Evolutionary conservation across 1,140 invertebrate species (phyloP).

Genomic region (Lithobius niger): DNA sequence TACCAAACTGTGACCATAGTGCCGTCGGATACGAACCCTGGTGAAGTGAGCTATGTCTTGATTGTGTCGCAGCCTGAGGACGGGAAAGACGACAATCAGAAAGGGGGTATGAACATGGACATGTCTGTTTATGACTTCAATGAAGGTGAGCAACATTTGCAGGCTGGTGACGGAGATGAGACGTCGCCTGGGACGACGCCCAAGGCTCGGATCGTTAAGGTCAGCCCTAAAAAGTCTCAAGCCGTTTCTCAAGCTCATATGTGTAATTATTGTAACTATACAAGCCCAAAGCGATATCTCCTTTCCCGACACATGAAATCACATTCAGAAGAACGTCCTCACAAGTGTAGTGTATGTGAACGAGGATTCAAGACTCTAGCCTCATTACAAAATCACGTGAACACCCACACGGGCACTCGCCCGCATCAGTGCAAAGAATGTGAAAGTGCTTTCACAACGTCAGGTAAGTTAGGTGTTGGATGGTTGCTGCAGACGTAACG

Average conservation of each 20-base stretch:
- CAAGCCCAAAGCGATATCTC: conserved; percentile 69
- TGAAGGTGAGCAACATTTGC: conserved; percentile 43
- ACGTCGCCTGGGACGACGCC: not conserved
- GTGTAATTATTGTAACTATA: conserved; percentile 84
- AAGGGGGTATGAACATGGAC: conserved; percentile 32
- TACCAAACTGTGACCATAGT: conserved; percentile 78
- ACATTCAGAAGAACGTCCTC: conserved; percentile 86
- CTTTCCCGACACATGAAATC: conserved; percentile 88
- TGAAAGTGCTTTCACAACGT: conserved; percentile 86
- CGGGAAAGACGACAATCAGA: conserved; percentile 34
- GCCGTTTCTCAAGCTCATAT: conserved; percentile 54
- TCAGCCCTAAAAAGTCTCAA: conserved; percentile 52
- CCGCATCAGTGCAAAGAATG: conserved; percentile 90
- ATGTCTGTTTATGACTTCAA: conserved; percentile 43
- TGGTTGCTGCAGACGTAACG: no score
- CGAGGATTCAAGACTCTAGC: conserved; percentile 88
- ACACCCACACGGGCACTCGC: conserved; percentile 90
- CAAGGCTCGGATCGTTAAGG: conserved; percentile 34
- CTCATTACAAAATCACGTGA: conserved; percentile 87
- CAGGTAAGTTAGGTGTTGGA: conserved; percentile 40
- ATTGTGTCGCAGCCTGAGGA: conserved; percentile 59
- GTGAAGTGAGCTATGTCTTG: conserved; percentile 75
- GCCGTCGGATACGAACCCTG: conserved; percentile 60
- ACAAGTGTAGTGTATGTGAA: conserved; percentile 88
- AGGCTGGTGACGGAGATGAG: conserved; percentile 24